Conservation (phyloP, 2,888 invertebrate species). For the Marronus borbonicus region DNA sequence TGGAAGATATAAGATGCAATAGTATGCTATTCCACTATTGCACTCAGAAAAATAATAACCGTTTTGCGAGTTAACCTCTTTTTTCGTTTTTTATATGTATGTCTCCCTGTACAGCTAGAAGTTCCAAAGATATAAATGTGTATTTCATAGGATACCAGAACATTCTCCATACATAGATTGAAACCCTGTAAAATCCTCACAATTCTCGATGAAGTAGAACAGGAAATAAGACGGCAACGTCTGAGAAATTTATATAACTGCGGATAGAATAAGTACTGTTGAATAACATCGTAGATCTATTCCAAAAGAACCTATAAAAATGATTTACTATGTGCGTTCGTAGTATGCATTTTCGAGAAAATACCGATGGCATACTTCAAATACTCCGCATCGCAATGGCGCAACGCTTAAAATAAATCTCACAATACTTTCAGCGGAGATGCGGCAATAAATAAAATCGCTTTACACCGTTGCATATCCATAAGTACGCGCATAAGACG, state of each 20-base stretch:
- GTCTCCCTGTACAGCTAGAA: no score
- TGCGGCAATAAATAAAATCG: constrained; percentile 13
- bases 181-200: no score
- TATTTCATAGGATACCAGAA: no score
- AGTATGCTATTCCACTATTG: no score
- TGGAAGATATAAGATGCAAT: no score
- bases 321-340: not conserved
- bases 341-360: constrained; percentile 4
- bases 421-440: constrained; percentile 23
- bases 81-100: no score
- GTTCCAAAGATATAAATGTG: no score
- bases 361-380: constrained; percentile 11
- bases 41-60: no score
- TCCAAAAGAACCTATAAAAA: not conserved
- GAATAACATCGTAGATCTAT: not conserved
- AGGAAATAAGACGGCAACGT: not conserved
- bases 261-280: not conserved
- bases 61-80: no score
- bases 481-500: not conserved
- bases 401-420: constrained; percentile 5
- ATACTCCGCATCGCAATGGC: constrained; percentile 6
- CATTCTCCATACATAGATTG: no score
- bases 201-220: no score
- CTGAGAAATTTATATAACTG: not conserved
- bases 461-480: not conserved